Evolutionary conservation across 2,113 vertebrate species (phyloP), one percentile per base, ranked within the genome.

Genomic region (Romanogobio albipinnatus): DNA sequence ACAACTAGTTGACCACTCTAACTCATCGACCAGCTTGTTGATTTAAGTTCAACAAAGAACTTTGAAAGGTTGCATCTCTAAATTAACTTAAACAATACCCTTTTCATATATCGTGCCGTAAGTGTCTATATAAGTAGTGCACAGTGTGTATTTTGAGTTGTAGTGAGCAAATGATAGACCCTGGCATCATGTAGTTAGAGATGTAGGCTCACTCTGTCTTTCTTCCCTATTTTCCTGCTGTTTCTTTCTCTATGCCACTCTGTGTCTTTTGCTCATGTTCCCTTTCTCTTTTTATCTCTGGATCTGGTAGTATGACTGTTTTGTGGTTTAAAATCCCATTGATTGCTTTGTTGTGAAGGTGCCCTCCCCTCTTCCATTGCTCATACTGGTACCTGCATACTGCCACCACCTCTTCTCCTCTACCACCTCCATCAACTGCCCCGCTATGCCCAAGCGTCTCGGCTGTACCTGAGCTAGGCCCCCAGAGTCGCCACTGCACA

Each of bases 281-380:
- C 24, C 43, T 64, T 73, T 79, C 6, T 74, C 26, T 33, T 59
- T 5, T 71, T 84, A 29, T 79, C 82, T 94, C 90, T 94, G 87
- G 91, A 85, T 93, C 93, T 93, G 85, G 92, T 94, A 91, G 94
- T 92, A 92, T 95, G 90, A 93, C 90, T 94, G 76, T 86, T 83
- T 82, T 88, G 82, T 86, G 92, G 90, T 94, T 95, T 93, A 87
- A 94, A 95, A 91, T 92, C 93, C 92, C 92, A 94, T 94, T 95
- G 94, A 95, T 95, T 95, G 95, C 95, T 95, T 95, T 95, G 94
- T 95, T 95, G 94, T 94, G 93, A 95, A 95, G 95, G 95, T 95
- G 94, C 93, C 93, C 94, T 94, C 94, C 93, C 94, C 93, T 95
- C 94, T 95, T 95, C 94, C 95, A 95, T 95, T 95, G 95, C 92